phyloP scores from a whole-genome alignment of 1,140 invertebrate species.

The Cataglyphis hispanica region DNA sequence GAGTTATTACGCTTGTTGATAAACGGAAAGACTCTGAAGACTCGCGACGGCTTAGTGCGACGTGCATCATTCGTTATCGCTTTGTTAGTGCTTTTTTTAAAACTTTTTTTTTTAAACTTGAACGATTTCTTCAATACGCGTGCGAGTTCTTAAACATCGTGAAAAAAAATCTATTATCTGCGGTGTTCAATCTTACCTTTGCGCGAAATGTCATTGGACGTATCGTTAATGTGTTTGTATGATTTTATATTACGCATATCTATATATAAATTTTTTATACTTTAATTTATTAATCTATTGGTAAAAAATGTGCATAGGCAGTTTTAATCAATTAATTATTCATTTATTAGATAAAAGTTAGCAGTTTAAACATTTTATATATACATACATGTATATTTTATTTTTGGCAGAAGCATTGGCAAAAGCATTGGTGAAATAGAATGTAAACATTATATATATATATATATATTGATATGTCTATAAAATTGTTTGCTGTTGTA shows the following conservation, averaged over 20 bases:
- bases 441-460: background rate
- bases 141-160: background rate
- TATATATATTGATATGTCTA: background rate
- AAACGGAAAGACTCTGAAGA: background rate
- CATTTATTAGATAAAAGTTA: background rate
- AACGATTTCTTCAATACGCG: background rate
- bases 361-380: background rate
- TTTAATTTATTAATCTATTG: background rate
- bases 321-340: slow-evolving; percentile 13
- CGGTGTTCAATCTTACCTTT: slow-evolving; percentile 18
- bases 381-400: too few relatives aligned
- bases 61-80: slow-evolving; percentile 5
- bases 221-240: background rate
- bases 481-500: background rate
- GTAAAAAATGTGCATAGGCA: background rate
- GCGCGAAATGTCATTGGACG: background rate
- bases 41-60: background rate
- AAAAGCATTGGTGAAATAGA: background rate
- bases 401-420: slow-evolving; percentile 15
- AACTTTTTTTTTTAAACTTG: background rate
- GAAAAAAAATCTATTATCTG: slow-evolving; percentile 18
- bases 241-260: background rate
- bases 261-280: background rate
- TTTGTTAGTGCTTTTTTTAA: background rate
- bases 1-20: background rate